Conservation (phyloP, 2,113 vertebrate genomes). For the Bubo blakistoni region DNA sequence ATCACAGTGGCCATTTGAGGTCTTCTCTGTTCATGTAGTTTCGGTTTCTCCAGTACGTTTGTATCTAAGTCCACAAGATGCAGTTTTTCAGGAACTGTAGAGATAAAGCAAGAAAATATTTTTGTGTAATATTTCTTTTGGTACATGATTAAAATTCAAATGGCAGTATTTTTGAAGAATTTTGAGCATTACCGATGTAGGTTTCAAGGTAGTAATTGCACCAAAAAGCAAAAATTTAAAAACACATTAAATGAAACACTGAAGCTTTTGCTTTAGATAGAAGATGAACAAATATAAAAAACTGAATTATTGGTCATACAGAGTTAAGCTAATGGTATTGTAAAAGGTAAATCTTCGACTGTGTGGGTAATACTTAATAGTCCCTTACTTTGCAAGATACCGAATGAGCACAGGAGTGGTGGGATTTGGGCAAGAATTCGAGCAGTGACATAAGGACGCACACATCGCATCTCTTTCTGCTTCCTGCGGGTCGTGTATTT, state of each 20-base stretch:
- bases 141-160: constrained; percentile 59
- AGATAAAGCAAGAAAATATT: constrained; percentile 31
- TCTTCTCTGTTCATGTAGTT: not conserved
- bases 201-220: not conserved
- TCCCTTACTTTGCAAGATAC: not conserved
- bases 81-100: constrained; percentile 24
- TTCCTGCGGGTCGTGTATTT: not conserved
- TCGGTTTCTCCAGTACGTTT: not conserved
- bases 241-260: not conserved
- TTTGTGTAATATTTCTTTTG: constrained; percentile 59
- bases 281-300: not conserved
- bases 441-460: rapidly evolving
- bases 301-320: not conserved
- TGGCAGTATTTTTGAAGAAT: constrained; percentile 58
- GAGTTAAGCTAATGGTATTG: not conserved
- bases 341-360: not conserved
- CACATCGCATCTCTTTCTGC: not conserved
- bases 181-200: constrained; percentile 11
- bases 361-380: not conserved
- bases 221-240: not conserved
- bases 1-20: not conserved
- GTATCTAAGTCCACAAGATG: not conserved
- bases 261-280: not conserved
- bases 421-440: not conserved
- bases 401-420: not conserved